Evolutionary conservation across 2,797 vertebrate species (phyloP), one percentile per base, ranked within the genome.

Genomic region (Sebastes matsubarae): DNA sequence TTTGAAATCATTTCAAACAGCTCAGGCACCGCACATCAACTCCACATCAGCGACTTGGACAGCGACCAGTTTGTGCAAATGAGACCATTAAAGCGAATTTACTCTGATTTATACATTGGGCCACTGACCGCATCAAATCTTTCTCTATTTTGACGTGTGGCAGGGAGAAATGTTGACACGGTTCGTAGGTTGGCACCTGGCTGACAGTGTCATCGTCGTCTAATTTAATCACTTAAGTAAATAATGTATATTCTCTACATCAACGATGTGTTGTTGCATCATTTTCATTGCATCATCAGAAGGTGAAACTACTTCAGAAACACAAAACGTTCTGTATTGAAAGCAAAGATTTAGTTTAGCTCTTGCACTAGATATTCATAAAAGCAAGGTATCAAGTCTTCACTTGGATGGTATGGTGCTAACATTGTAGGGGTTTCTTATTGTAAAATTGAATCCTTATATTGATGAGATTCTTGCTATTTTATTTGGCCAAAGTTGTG

Each of bases 1-100:
- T 85, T 87, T 88, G 87, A 84, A 88, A 73, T 63, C 3, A 74
- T 84, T 88, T 87, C 82, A 89, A 81, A 88, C 73, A 24, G 64
- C 52, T 59, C 46, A n/a, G 64, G 74, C 69, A 5, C 76, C 7
- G 29, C 60, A 69, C 68, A 71, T 79, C 76, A 72, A 65, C 20
- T 74, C 60, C 1, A 46, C 57, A 59, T 80, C 76, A 81, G 57
- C 64, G 59, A 57, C n/a, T 65, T 84, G 84, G 75, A 86, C 57
- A 2, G 5, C 6, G 5, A 77, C 82, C 79, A 81, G 20, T 29
- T 20, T 27, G 22, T 76, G 50, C 6, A 76, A 78, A 77, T 16
- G 57, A 50, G n/a, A 68, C 5, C 60, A 36, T 34, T 58, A 36
- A 78, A 66, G 29, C 6, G 1, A 34, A 12, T 71, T 60, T 25